A percentile compares a stretch with the other conserved stretches of the same genome.
These are phyloP conservation scores for Trichonephila clavata DNA, from an alignment of 1,140 invertebrate genomes.

Conservation along the genomic window DNA sequence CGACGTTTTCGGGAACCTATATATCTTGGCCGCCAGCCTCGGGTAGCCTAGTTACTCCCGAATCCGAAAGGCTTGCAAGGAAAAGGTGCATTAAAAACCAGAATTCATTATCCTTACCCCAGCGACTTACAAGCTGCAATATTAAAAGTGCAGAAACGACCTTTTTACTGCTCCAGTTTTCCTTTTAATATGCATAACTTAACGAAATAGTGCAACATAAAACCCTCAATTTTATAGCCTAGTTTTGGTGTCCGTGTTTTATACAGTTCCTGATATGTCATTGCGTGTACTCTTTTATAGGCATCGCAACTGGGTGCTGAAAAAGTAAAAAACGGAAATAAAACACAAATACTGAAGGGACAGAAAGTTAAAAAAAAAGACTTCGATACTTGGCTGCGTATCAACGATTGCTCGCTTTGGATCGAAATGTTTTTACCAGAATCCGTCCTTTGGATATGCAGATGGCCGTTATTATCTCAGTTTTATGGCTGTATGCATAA, in stretches of 20 bases:
- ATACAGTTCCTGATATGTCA: conserved; percentile 77
- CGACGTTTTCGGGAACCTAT: conserved; percentile 76
- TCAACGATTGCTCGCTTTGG: conserved; percentile 70
- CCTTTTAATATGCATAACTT: conserved; percentile 77
- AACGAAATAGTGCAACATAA: conserved; percentile 77
- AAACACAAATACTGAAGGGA: conserved; percentile 61
- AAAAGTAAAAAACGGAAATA: conserved; percentile 75
- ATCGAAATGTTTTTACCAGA: conserved; percentile 76
- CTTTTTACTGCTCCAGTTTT: conserved; percentile 76
- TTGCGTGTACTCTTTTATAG: conserved; percentile 76
- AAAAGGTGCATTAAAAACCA: conserved; percentile 77
- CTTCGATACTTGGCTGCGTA: conserved; percentile 73
- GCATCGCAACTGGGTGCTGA: conserved; percentile 76
- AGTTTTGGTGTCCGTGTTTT: conserved; percentile 77
- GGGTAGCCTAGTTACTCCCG: conserved; percentile 74
- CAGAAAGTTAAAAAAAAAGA: conserved; percentile 39
- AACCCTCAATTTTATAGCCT: conserved; percentile 76
- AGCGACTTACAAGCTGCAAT: conserved; percentile 76
- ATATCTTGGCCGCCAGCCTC: conserved; percentile 74
- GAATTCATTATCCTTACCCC: conserved; percentile 76
- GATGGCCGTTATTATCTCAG: conserved; percentile 74
- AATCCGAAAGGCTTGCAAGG: conserved; percentile 75
- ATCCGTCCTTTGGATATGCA: conserved; percentile 69
- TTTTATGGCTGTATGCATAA: conserved; percentile 75
- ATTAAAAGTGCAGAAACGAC: conserved; percentile 76